Percentiles rank a stretch among this genome's conserved stretches.
Conservation (phyloP, 2,797 vertebrate species). For the Fringilla coelebs region DNA sequence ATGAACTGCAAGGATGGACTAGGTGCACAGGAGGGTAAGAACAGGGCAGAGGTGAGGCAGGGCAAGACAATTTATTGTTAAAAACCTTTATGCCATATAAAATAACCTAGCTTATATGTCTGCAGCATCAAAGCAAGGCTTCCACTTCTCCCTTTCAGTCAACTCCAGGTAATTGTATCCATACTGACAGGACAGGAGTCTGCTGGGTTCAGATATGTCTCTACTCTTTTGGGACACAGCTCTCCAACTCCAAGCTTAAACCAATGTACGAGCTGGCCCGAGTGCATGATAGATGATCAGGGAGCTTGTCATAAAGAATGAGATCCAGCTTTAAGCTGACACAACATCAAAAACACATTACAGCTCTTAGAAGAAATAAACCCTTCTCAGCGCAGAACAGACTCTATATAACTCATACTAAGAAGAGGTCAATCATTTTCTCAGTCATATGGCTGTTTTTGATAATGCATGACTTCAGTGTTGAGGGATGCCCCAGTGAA, state of each 20-base stretch:
- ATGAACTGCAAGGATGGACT: background rate
- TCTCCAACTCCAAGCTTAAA: background rate
- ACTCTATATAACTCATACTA: background rate
- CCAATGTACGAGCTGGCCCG: rapidly evolving
- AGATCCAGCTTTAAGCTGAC: background rate
- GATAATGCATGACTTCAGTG: background rate
- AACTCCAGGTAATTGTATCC: background rate
- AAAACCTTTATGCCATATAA: background rate
- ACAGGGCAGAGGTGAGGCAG: background rate
- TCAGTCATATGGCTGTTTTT: background rate
- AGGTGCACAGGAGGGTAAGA: background rate
- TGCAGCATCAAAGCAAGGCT: background rate
- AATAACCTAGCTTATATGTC: background rate
- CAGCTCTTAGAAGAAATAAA: background rate
- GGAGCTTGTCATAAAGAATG: background rate
- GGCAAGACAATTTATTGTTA: background rate
- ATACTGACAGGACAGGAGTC: background rate
- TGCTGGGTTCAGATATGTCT: background rate
- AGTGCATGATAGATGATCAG: background rate
- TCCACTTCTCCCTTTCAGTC: background rate
- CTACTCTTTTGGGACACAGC: background rate
- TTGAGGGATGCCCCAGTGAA: background rate
- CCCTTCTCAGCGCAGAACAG: background rate
- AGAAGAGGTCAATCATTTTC: background rate
- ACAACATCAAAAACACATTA: background rate